These are phyloP conservation scores for Hormiphora californensis DNA, from an alignment of 37 sponge, comb jelly and placozoan genomes.

Conservation along the genomic window DNA sequence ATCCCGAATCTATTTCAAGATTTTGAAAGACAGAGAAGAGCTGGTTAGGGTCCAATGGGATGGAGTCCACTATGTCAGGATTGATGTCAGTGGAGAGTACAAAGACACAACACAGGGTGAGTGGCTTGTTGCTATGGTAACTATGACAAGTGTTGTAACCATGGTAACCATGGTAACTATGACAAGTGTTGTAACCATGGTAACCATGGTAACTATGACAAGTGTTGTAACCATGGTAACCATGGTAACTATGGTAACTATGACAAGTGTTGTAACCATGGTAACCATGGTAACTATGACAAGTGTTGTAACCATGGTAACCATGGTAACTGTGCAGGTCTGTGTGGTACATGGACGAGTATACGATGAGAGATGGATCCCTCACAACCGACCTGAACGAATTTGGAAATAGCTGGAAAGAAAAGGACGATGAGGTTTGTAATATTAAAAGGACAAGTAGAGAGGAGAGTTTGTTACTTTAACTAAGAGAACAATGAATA, in stretches of 20 bases:
- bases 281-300: no score
- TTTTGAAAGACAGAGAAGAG: background rate
- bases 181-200: no score
- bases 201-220: no score
- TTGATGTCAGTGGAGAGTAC: background rate
- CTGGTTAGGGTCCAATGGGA: background rate
- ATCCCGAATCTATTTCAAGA: background rate
- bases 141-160: no score
- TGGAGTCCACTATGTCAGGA: background rate
- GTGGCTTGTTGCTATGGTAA: no score
- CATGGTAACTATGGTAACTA: no score
- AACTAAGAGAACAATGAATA: background rate
- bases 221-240: no score
- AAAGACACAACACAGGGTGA: background rate
- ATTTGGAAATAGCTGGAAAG: conserved; percentile 2
- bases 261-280: no score
- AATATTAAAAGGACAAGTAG: background rate
- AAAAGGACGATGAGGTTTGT: background rate
- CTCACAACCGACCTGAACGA: background rate
- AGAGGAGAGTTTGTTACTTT: background rate
- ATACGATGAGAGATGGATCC: background rate
- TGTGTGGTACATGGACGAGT: conserved; percentile 19
- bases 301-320: no score
- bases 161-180: no score
- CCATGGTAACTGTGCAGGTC: no score